Conservation (phyloP, 2,797 vertebrate species). For the Acanthurus leucopareius region DNA sequence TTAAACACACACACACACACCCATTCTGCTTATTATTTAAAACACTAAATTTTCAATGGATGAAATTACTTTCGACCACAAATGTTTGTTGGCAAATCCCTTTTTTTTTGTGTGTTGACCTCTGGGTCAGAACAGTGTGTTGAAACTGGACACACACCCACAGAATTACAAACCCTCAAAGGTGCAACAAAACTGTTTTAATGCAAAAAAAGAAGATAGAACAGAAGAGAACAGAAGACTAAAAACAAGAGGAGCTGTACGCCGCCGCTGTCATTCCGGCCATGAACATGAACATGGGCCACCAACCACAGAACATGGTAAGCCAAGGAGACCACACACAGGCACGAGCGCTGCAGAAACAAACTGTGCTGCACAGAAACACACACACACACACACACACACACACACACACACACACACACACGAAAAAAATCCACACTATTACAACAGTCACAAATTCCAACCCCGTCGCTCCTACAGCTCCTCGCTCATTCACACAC, state of each 20-base stretch:
- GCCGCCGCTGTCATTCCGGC: constrained; percentile 53
- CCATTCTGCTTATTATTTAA: neutral
- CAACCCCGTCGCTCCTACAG: neutral
- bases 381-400: too few species aligned
- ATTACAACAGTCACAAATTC: constrained; percentile 30
- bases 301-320: constrained; percentile 56
- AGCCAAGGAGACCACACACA: constrained; percentile 71
- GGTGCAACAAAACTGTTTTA: neutral
- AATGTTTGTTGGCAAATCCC: neutral
- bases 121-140: neutral
- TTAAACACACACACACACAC: constrained; percentile 1
- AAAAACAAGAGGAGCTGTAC: constrained; percentile 30
- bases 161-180: neutral
- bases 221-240: constrained; percentile 26
- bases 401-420: too few species aligned
- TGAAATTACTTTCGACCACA: constrained; percentile 7
- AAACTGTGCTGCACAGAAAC: constrained; percentile 31
- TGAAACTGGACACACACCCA: neutral
- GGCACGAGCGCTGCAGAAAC: constrained; percentile 29
- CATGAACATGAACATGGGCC: constrained; percentile 37
- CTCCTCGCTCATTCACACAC: constrained; percentile 8
- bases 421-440: constrained; percentile 15
- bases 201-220: neutral
- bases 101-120: constrained; percentile 9
- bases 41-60: neutral